Conservation (phyloP, 2,888 invertebrate genomes). For the Scelioninae gen. 1 region DNA sequence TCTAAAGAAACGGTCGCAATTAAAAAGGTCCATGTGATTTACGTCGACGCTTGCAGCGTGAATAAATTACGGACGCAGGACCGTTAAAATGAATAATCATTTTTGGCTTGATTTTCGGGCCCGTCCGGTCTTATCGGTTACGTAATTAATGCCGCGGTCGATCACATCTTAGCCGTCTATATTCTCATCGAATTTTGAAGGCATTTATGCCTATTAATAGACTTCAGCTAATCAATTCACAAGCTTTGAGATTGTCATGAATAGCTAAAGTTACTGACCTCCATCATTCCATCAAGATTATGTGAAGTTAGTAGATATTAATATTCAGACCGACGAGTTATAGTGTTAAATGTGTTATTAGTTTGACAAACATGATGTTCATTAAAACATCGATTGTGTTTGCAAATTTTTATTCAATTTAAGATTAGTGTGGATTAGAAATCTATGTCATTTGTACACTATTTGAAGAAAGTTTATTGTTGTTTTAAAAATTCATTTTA, state of each 20-base stretch:
- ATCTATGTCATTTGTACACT: conserved; percentile 21
- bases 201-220: conserved; percentile 62
- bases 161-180: conserved; percentile 39
- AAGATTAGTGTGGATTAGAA: conserved; percentile 35
- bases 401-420: conserved; percentile 3
- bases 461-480: background rate
- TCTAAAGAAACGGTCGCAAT: background rate
- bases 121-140: conserved; percentile 48
- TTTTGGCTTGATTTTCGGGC: conserved; percentile 41
- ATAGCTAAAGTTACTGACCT: conserved; percentile 70
- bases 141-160: conserved; percentile 50
- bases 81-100: conserved; percentile 53
- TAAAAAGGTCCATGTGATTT: conserved; percentile 31
- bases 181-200: conserved; percentile 59
- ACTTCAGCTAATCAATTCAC: conserved; percentile 64
- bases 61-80: conserved; percentile 44
- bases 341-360: conserved; percentile 59
- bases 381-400: conserved; percentile 12
- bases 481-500: background rate
- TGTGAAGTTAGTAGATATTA: conserved; percentile 53
- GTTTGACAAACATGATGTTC: conserved; percentile 45
- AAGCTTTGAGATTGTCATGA: conserved; percentile 63
- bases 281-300: conserved; percentile 70
- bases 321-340: conserved; percentile 52
- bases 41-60: conserved; percentile 39